Base-by-base conservation (phyloP, 2,888 invertebrate species). In the Tetranychus truncatus region DNA sequence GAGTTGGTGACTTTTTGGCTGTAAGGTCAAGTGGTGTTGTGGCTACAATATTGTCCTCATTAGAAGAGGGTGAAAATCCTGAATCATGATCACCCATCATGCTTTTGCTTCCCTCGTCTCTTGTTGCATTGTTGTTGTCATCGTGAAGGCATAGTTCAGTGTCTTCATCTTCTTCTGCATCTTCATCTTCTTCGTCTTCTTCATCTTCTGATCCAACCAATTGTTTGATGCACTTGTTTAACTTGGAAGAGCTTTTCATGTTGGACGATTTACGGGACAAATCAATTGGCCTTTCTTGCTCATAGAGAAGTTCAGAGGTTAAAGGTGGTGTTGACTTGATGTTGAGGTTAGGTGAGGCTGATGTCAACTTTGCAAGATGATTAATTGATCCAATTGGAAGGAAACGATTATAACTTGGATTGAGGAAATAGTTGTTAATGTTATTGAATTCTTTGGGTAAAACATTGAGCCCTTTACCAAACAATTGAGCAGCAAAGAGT, bases 241-340 rank as follows among this genome's bases (percentile, higher is more conserved):
- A 55, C 45, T 71, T 75, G 18, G 55, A 73, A 21, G 72, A 45
- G 20, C 21, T 9, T 21, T 77, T 78, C 18, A 66, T 72, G 45
- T 73, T 72, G 72, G 69, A 55, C 34, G 66, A 74, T 75, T 78
- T 79, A 0, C 80, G 78, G 24, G 80, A 80, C 71, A 81, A 78
- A 76, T 81, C 81, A 73, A 81, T 81, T 34, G 81, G 81, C 15
- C 75, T 78, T 9, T 81, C 81, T 77, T 81, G 81, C 55, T 80
- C 80, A 67, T 74, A 45, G 15, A 72, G 20, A 44, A 21, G 9
- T 3, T n/a, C n/a, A 34, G 11, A 15, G 8, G 72, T 3, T 20
- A 15, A n/a, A 2, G 20, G 21, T 9, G 20, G 20, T 18, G 21
- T n/a, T 20, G 15, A 9, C n/a, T 20, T 69, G 55, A 55, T 55